Percentiles rank a stretch among this genome's conserved stretches.
Conservation (phyloP, 2,888 invertebrate genomes). For the Serrognathus titanus region DNA sequence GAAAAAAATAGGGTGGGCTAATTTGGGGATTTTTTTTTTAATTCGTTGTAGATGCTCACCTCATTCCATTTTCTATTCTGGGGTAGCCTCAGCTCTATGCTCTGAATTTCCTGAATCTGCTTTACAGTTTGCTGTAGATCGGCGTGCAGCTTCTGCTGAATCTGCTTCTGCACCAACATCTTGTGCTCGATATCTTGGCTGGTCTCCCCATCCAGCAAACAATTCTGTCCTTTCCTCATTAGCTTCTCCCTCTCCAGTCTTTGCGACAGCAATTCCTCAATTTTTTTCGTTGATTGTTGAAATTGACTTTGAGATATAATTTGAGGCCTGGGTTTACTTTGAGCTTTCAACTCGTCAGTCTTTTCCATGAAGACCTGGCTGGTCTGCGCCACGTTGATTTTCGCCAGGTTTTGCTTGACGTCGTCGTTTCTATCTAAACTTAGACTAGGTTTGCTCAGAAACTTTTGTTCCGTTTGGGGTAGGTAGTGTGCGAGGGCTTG, state of each 20-base stretch:
- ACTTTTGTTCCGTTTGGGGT: conserved; percentile 42
- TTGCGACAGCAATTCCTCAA: conserved; percentile 49
- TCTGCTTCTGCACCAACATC: conserved; percentile 46
- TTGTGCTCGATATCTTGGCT: conserved; percentile 45
- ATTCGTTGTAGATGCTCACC: conserved; percentile 29
- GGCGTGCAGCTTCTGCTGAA: conserved; percentile 49
- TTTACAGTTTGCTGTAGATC: conserved; percentile 51
- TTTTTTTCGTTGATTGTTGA: conserved; percentile 48
- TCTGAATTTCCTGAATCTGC: conserved; percentile 51
- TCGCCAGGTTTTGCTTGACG: conserved; percentile 17
- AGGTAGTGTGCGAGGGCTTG: conserved; percentile 46
- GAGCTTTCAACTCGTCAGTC: conserved; percentile 31
- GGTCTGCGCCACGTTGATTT: conserved; percentile 22
- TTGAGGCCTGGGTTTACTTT: conserved; percentile 24
- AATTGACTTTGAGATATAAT: conserved; percentile 45
- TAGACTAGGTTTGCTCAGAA: conserved; percentile 17
- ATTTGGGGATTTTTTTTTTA: too few species aligned
- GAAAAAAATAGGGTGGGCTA: too few species aligned
- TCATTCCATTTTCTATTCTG: conserved; percentile 49
- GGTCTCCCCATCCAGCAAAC: conserved; percentile 38
- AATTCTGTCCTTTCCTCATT: conserved; percentile 35
- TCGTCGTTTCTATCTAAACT: conserved; percentile 20
- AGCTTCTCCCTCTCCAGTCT: conserved; percentile 44
- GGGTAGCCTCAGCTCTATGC: conserved; percentile 47
- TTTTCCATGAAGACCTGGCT: conserved; percentile 22